These are phyloP conservation scores for Drosophila ambigua DNA, from an alignment of 1,140 invertebrate species.

Conservation along the genomic window DNA sequence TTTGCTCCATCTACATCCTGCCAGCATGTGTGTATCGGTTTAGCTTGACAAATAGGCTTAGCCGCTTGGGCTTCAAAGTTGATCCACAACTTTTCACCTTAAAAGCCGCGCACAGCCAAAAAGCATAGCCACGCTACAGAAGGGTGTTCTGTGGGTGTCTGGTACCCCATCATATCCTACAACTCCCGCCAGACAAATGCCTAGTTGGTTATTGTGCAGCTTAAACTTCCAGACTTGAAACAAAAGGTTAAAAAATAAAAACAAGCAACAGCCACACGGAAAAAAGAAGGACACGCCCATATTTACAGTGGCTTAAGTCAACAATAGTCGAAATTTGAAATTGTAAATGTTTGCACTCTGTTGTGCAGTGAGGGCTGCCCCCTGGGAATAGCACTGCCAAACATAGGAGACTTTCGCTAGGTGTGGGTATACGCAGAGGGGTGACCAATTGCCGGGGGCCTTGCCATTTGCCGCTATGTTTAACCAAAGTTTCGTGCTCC, in stretches of 20 bases:
- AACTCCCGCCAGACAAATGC: not conserved
- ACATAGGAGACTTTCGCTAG: no score
- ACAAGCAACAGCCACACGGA: no score
- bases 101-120: constrained; percentile 36
- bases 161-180: no score
- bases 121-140: not conserved
- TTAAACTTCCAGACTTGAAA: constrained; percentile 47
- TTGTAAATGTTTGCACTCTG: constrained; percentile 69
- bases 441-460: constrained; percentile 25
- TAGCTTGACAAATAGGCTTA: constrained; percentile 47
- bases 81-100: constrained; percentile 61
- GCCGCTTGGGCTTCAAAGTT: constrained; percentile 56
- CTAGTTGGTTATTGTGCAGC: constrained; percentile 31
- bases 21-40: constrained; percentile 17
- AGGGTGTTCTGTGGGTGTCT: no score
- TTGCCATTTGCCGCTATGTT: constrained; percentile 59
- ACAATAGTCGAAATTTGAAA: constrained; percentile 74
- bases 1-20: constrained; percentile 2
- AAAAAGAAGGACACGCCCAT: not conserved
- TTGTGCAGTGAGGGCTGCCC: constrained; percentile 15
- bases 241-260: constrained; percentile 22
- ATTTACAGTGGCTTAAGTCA: constrained; percentile 54
- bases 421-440: not conserved
- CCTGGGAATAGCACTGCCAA: not conserved
- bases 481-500: constrained; percentile 71